These are phyloP conservation scores for Eueremaeus valkanovi DNA, from an alignment of 2,888 invertebrate genomes.

Conservation along the genomic window DNA sequence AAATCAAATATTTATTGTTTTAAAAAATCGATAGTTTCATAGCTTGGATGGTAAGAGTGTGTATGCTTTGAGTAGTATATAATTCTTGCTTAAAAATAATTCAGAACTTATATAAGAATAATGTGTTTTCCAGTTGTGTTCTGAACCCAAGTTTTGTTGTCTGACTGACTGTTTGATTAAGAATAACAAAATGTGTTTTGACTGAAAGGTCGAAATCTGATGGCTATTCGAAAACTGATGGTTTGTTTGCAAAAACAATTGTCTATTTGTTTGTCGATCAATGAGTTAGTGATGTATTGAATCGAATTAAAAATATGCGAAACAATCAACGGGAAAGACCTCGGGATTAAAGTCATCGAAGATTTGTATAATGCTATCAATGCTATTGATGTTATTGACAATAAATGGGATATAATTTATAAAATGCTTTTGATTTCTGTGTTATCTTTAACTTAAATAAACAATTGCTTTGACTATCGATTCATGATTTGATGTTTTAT, in stretches of 20 bases:
- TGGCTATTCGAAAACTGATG: neutral
- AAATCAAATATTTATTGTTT: too few species aligned
- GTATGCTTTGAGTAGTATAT: too few species aligned
- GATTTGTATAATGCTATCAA: neutral
- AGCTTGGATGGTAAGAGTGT: neutral
- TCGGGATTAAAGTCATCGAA: neutral
- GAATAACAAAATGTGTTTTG: too few species aligned
- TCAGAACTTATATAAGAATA: too few species aligned
- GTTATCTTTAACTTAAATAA: neutral
- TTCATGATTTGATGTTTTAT: conserved; percentile 5
- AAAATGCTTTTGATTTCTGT: conserved; percentile 14
- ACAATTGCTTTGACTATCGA: conserved; percentile 30
- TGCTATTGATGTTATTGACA: conserved; percentile 19
- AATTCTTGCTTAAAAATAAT: too few species aligned
- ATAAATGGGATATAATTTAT: conserved; percentile 27
- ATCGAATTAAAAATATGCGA: neutral
- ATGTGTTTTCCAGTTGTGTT: too few species aligned
- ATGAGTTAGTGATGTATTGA: conserved; percentile 11
- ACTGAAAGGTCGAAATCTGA: neutral
- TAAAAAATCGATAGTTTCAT: neutral
- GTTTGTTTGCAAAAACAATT: neutral
- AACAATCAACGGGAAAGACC: conserved; percentile 25
- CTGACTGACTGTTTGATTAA: too few species aligned
- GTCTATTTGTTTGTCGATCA: neutral
- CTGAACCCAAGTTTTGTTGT: too few species aligned